Conservation (phyloP, 2,888 invertebrate species). For the Pinctada fucata region DNA sequence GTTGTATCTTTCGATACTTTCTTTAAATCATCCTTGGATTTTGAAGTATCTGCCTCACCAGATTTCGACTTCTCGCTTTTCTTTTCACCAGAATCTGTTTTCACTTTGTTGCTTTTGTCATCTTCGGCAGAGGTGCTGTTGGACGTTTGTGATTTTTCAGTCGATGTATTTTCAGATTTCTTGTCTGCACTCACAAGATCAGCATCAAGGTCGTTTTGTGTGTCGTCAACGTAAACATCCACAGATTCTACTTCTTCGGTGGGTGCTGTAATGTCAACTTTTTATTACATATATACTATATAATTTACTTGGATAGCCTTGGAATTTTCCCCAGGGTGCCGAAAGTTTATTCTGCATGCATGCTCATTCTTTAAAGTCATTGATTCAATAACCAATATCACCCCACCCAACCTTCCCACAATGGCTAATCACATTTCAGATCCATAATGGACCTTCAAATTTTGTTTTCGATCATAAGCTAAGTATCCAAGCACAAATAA, state of each 20-base stretch:
- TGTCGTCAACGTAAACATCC: conserved; percentile 76
- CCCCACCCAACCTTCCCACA: no score
- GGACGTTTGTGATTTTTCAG: background rate
- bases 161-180: background rate
- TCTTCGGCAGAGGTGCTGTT: background rate
- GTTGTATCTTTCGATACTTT: background rate
- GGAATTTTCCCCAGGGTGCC: no score
- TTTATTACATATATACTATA: background rate
- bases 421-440: no score
- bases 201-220: conserved; percentile 75
- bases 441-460: no score
- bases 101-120: background rate
- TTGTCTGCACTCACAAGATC: conserved; percentile 53
- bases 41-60: background rate
- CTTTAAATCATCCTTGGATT: background rate
- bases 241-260: conserved; percentile 73
- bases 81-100: background rate
- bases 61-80: background rate
- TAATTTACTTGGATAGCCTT: no score
- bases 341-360: no score
- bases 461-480: no score
- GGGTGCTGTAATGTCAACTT: conserved; percentile 16
- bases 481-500: no score
- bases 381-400: no score
- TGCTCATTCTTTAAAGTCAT: no score